These are phyloP conservation scores for Standfussiana lucernea DNA, from an alignment of 2,888 invertebrate species.

Conservation along the genomic window DNA sequence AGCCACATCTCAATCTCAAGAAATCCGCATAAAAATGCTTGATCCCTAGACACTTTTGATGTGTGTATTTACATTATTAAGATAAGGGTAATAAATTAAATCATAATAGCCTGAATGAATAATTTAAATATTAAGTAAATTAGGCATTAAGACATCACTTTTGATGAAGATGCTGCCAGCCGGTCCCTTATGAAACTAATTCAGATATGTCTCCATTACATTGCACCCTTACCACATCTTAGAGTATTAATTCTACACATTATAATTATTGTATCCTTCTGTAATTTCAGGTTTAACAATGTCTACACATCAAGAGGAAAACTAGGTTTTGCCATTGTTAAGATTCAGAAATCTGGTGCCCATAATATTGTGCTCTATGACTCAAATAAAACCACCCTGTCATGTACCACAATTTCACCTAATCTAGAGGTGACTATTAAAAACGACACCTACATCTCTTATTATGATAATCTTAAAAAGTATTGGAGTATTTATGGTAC, in stretches of 20 bases:
- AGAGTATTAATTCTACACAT: neutral
- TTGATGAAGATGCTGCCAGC: neutral
- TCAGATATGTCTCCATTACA: neutral
- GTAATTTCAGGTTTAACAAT: slow-evolving; percentile 76
- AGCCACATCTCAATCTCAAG: no score
- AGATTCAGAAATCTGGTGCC: slow-evolving; percentile 74
- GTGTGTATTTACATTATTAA: neutral
- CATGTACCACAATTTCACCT: slow-evolving; percentile 75
- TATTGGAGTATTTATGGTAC: slow-evolving; percentile 84
- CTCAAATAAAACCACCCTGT: slow-evolving; percentile 82
- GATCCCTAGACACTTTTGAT: no score
- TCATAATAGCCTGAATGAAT: slow-evolving; percentile 2
- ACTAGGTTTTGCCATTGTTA: slow-evolving; percentile 85
- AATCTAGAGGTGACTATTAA: slow-evolving; percentile 79
- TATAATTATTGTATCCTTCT: neutral
- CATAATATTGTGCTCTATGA: slow-evolving; percentile 84
- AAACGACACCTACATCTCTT: slow-evolving; percentile 79
- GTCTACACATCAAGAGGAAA: slow-evolving; percentile 81
- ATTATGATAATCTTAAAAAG: slow-evolving; percentile 81
- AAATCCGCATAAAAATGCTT: no score
- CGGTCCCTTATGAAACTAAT: neutral
- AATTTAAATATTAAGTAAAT: neutral
- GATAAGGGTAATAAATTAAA: neutral
- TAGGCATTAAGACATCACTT: neutral
- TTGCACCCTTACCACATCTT: neutral